Conservation (phyloP, 2,888 invertebrate genomes). For the Lasioglossum pauxillum region DNA sequence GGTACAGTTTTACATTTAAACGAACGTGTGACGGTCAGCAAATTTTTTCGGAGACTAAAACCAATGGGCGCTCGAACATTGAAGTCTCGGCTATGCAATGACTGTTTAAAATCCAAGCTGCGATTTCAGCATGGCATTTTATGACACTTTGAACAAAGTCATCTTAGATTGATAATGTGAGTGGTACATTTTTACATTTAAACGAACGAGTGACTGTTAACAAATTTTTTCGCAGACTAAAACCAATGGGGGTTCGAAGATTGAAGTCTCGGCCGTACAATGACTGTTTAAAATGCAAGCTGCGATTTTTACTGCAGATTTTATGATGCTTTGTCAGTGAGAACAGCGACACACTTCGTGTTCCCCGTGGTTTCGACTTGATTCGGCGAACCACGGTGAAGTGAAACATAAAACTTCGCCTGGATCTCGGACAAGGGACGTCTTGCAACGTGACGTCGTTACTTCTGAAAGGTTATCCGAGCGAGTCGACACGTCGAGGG, state of each 20-base stretch:
- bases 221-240: not conserved
- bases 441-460: conserved; percentile 59
- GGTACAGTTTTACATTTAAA: no score
- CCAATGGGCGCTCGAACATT: no score
- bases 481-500: conserved; percentile 48
- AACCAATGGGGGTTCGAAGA: not conserved
- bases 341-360: not conserved
- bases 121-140: no score
- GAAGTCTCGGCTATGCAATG: no score
- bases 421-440: conserved; percentile 38
- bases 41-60: no score
- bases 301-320: not conserved
- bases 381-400: not conserved
- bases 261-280: not conserved
- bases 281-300: not conserved
- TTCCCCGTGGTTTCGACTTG: not conserved
- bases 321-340: not conserved
- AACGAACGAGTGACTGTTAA: no score
- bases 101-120: no score
- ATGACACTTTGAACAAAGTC: no score
- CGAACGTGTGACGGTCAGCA: no score
- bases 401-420: conserved; percentile 10
- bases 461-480: conserved; percentile 63
- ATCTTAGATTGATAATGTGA: no score
- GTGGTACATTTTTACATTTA: no score